A percentile compares a stretch with the other conserved stretches of the same genome.
phyloP scores from a whole-genome alignment of 2,888 invertebrate species.

The Calameuta idolon region DNA sequence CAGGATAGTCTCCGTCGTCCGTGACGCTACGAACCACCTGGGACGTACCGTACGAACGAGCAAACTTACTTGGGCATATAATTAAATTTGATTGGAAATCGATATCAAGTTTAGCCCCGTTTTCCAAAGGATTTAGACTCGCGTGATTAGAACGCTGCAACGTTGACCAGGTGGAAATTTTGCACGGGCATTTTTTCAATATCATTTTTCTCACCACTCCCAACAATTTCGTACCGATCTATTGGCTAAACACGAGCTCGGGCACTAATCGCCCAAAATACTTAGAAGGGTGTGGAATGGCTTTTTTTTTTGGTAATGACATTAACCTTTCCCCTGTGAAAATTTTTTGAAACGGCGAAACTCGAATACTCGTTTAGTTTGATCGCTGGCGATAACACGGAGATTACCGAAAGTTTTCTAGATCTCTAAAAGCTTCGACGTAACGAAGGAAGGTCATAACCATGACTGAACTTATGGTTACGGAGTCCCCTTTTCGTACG shows the following conservation, averaged over 20 bases:
- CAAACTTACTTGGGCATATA: background rate
- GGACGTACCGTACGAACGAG: background rate
- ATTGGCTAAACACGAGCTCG: background rate
- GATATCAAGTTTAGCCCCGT: background rate
- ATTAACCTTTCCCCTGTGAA: background rate
- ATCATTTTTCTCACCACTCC: background rate
- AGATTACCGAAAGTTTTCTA: background rate
- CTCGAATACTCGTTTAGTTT: background rate
- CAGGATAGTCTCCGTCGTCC: background rate
- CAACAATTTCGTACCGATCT: background rate
- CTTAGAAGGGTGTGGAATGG: too few relatives aligned
- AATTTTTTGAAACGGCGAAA: background rate
- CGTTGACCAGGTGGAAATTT: background rate
- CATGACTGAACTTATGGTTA: background rate
- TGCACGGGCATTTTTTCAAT: background rate
- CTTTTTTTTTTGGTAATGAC: background rate
- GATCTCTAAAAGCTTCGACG: background rate
- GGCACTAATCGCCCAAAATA: background rate
- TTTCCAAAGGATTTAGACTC: background rate
- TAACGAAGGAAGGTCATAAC: background rate
- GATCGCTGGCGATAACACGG: background rate
- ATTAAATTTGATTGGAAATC: background rate
- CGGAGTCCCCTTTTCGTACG: background rate
- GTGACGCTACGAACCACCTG: background rate
- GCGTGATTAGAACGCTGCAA: background rate